A percentile compares a stretch with the other conserved stretches of the same genome.
These are phyloP conservation scores for Eulemur rufifrons DNA, from an alignment of 2,113 vertebrate genomes.

Conservation along the genomic window DNA sequence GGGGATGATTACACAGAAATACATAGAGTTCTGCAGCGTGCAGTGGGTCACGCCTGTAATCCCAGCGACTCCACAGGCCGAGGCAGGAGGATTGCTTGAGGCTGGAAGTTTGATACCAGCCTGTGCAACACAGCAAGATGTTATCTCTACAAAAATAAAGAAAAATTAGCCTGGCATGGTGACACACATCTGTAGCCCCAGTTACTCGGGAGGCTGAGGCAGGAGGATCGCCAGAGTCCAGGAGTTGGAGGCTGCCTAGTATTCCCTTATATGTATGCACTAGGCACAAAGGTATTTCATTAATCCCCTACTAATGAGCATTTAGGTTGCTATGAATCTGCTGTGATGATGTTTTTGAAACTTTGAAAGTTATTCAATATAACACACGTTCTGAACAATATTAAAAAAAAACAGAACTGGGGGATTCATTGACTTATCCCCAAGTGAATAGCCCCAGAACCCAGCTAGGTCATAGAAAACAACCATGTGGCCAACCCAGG, in stretches of 20 bases:
- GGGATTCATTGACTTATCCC: neutral
- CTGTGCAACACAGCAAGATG: too few species aligned
- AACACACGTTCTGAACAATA: neutral
- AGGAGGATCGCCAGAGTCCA: too few species aligned
- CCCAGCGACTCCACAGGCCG: too few species aligned
- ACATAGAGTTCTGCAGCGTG: neutral
- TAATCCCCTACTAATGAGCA: neutral
- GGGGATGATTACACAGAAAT: neutral
- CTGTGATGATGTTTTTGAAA: neutral
- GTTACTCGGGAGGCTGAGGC: too few species aligned
- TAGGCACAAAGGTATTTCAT: neutral
- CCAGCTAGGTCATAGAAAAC: neutral
- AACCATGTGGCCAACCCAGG: too few species aligned
- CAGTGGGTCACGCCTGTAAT: too few species aligned
- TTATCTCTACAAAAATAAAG: too few species aligned
- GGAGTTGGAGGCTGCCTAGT: neutral
- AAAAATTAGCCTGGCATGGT: too few species aligned
- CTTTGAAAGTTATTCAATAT: neutral
- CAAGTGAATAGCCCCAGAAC: rapidly evolving
- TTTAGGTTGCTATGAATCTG: neutral
- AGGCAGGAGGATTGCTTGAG: too few species aligned
- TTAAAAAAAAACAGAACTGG: neutral
- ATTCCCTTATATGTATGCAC: neutral
- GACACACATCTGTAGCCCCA: too few species aligned
- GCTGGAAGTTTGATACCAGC: too few species aligned